These are phyloP conservation scores for Diloba caeruleocephala DNA, from an alignment of 2,888 invertebrate genomes.

Conservation along the genomic window DNA sequence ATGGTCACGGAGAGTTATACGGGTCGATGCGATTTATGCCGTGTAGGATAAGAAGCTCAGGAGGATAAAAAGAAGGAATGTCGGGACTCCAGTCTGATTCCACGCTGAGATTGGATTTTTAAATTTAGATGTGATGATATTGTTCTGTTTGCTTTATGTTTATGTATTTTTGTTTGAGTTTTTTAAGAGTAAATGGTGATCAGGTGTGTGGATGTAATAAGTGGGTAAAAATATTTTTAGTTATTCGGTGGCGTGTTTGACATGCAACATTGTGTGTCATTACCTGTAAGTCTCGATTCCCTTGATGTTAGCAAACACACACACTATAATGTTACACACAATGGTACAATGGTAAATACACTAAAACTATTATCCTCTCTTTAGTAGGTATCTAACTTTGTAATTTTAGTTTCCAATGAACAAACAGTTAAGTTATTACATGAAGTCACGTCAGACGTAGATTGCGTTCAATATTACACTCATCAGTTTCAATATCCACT, in stretches of 20 bases:
- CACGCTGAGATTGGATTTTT: slow-evolving; percentile 84
- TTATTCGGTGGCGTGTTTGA: not conserved
- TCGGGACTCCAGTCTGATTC: slow-evolving; percentile 75
- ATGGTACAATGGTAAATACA: not conserved
- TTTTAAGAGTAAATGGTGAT: slow-evolving; percentile 38
- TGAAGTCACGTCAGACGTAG: slow-evolving; percentile 26
- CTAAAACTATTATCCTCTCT: too few species aligned
- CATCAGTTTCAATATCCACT: slow-evolving; percentile 24
- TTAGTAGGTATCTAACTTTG: too few species aligned
- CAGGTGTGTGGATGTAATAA: slow-evolving; percentile 19
- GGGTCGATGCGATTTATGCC: slow-evolving; percentile 85
- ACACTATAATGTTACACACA: too few species aligned
- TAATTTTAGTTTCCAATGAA: too few species aligned
- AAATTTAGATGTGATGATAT: slow-evolving; percentile 86
- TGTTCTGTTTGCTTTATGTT: slow-evolving; percentile 64
- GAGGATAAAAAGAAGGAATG: slow-evolving; percentile 80
- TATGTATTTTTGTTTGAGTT: slow-evolving; percentile 55
- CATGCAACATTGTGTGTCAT: not conserved
- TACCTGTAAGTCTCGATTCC: not conserved
- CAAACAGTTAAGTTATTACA: too few species aligned
- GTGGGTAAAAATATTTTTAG: slow-evolving; percentile 2
- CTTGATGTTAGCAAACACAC: not conserved
- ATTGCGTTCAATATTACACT: slow-evolving; percentile 35
- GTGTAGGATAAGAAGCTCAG: slow-evolving; percentile 80
- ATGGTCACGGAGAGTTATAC: slow-evolving; percentile 85